A percentile compares a stretch with the other conserved stretches of the same genome.
Evolutionary conservation across 2,888 invertebrate species (phyloP).

Genomic region (Phytoseiulus persimilis): DNA sequence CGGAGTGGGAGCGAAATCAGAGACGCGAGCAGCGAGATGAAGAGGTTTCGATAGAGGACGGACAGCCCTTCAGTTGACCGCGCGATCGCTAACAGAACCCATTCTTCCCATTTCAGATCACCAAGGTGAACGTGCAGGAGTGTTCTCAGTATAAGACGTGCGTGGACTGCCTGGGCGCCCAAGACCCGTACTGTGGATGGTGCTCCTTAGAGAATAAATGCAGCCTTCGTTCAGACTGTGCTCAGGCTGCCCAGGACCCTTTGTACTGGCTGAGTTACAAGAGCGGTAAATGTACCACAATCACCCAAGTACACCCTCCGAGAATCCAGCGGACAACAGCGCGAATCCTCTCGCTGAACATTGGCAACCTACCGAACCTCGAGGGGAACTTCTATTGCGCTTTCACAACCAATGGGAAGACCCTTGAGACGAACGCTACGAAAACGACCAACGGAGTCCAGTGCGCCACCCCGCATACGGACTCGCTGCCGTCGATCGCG

Average conservation of each 20-base stretch:
- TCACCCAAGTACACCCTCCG: conserved; percentile 80
- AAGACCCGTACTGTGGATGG: conserved; percentile 96
- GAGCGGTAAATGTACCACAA: conserved; percentile 90
- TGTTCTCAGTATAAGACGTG: conserved; percentile 83
- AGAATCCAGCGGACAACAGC: conserved; percentile 86
- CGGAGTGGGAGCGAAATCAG: no score
- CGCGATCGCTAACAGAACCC: not conserved
- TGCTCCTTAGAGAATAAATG: conserved; percentile 93
- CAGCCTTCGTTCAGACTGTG: conserved; percentile 79
- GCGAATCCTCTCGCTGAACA: conserved; percentile 78
- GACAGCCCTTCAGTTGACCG: not conserved
- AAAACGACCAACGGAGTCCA: conserved; percentile 81
- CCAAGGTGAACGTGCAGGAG: conserved; percentile 87
- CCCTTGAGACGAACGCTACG: conserved; percentile 75
- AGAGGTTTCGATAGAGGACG: no score
- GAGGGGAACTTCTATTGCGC: conserved; percentile 80
- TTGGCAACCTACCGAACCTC: conserved; percentile 87
- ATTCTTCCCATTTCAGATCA: conserved; percentile 54
- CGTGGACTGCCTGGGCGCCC: conserved; percentile 80
- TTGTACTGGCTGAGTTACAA: conserved; percentile 93
- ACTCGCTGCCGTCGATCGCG: conserved; percentile 82
- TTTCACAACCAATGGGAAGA: conserved; percentile 66
- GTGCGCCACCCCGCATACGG: conserved; percentile 89
- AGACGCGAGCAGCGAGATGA: no score
- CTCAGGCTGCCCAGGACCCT: conserved; percentile 77